These are phyloP conservation scores for Euwallacea fornicatus DNA, from an alignment of 1,140 invertebrate species.

Conservation along the genomic window DNA sequence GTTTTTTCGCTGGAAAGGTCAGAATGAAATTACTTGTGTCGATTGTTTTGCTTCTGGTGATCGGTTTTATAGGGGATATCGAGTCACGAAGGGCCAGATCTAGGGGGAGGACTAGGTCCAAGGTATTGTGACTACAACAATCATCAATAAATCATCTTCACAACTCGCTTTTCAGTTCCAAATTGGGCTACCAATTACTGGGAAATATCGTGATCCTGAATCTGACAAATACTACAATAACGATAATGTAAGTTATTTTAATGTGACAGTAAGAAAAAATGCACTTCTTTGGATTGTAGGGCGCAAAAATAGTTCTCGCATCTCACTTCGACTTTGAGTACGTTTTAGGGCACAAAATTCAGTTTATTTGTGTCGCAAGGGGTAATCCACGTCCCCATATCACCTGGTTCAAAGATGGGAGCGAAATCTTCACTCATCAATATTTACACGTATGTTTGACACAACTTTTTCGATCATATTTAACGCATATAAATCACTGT, in stretches of 20 bases:
- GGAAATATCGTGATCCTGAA: conserved; percentile 82
- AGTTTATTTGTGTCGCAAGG: conserved; percentile 84
- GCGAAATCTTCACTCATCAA: conserved; percentile 83
- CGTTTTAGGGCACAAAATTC: conserved; percentile 89
- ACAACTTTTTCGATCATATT: background rate
- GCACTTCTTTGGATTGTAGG: conserved; percentile 59
- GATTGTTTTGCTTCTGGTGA: conserved; percentile 39
- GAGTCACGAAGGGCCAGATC: conserved; percentile 63
- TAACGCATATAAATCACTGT: conserved; percentile 17
- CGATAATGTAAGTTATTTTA: conserved; percentile 69
- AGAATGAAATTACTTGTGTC: conserved; percentile 39
- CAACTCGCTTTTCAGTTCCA: conserved; percentile 61
- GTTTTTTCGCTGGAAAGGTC: conserved; percentile 21
- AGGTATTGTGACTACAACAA: conserved; percentile 51
- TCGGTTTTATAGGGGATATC: conserved; percentile 39
- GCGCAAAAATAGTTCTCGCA: conserved; percentile 85
- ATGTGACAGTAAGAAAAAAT: background rate
- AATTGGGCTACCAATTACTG: conserved; percentile 81
- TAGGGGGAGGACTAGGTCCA: conserved; percentile 70
- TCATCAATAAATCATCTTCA: no score
- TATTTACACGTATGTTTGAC: conserved; percentile 77
- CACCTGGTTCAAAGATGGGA: conserved; percentile 91
- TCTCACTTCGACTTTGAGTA: conserved; percentile 94
- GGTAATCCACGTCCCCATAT: conserved; percentile 83
- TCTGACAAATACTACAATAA: conserved; percentile 88